Evolutionary conservation across 2,888 invertebrate genomes (phyloP).

Genomic region (Lochmaea crataegi): DNA sequence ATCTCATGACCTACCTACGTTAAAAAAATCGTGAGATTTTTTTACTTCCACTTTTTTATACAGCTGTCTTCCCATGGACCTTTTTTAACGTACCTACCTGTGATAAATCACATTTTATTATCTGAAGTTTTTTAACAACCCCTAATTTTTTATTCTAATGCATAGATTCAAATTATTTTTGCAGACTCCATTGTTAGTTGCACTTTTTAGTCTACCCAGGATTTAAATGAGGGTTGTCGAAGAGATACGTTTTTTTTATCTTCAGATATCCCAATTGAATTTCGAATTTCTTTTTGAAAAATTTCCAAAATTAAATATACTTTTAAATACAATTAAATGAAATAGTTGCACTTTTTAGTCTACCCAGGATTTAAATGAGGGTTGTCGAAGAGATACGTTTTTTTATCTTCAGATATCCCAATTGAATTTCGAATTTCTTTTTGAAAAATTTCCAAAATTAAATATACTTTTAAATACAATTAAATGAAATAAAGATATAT

Average conservation of each 20-base stretch:
- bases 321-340: too few relatives aligned
- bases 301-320: too few relatives aligned
- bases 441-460: too few relatives aligned
- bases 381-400: not conserved
- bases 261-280: too few relatives aligned
- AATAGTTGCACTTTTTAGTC: not conserved
- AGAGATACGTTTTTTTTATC: not conserved
- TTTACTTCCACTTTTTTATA: conserved; percentile 43
- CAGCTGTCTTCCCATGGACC: conserved; percentile 47
- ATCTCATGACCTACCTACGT: conserved; percentile 28
- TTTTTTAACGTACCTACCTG: conserved; percentile 43
- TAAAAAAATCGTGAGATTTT: conserved; percentile 49
- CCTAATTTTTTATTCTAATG: conserved; percentile 39
- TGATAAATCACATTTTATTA: conserved; percentile 48
- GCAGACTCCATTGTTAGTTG: conserved; percentile 40
- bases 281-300: too few relatives aligned
- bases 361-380: not conserved
- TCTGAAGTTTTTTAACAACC: conserved; percentile 45
- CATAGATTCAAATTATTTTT: conserved; percentile 59
- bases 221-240: not conserved
- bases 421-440: too few relatives aligned
- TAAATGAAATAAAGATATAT: too few relatives aligned
- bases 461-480: too few relatives aligned
- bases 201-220: not conserved
- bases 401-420: too few relatives aligned